Percentiles rank a stretch among this genome's conserved stretches.
phyloP scores from a whole-genome alignment of 1,140 invertebrate species.

The Macrostomum lignano region DNA sequence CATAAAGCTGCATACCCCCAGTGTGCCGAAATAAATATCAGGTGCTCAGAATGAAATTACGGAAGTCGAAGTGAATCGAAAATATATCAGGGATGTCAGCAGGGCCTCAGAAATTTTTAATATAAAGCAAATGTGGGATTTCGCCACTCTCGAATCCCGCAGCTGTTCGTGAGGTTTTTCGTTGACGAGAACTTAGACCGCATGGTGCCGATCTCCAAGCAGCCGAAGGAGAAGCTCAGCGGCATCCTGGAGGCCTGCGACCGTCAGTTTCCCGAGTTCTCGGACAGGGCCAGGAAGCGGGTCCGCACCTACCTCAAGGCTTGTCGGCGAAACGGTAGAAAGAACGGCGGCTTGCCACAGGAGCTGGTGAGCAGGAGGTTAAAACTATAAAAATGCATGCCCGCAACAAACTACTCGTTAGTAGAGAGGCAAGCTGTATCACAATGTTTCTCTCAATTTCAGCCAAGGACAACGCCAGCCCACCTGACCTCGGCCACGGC shows the following conservation, averaged over 20 bases:
- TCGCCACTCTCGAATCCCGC: too few species aligned
- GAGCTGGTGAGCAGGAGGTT: too few species aligned
- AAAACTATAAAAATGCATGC: too few species aligned
- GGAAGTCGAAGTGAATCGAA: too few species aligned
- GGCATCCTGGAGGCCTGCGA: constrained; percentile 85
- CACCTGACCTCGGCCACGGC: constrained; percentile 79
- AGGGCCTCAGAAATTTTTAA: constrained; percentile 15
- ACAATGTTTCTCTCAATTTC: constrained; percentile 14
- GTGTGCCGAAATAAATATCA: too few species aligned
- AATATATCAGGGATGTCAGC: constrained; percentile 2
- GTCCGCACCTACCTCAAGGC: constrained; percentile 81
- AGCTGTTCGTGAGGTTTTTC: constrained; percentile 89
- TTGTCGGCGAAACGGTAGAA: constrained; percentile 58
- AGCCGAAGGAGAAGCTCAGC: constrained; percentile 86
- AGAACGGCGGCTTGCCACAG: too few species aligned
- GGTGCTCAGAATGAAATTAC: too few species aligned
- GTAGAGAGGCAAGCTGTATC: constrained; percentile 13
- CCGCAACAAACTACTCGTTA: constrained; percentile 24
- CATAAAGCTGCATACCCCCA: too few species aligned
- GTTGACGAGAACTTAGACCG: constrained; percentile 83
- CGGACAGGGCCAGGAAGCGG: constrained; percentile 62
- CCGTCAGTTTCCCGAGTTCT: constrained; percentile 78
- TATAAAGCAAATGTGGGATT: too few species aligned
- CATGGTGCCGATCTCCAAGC: constrained; percentile 79
- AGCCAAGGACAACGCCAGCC: constrained; percentile 65